Conservation (phyloP, 2,797 vertebrate species). For the Trachops cirrhosus region DNA sequence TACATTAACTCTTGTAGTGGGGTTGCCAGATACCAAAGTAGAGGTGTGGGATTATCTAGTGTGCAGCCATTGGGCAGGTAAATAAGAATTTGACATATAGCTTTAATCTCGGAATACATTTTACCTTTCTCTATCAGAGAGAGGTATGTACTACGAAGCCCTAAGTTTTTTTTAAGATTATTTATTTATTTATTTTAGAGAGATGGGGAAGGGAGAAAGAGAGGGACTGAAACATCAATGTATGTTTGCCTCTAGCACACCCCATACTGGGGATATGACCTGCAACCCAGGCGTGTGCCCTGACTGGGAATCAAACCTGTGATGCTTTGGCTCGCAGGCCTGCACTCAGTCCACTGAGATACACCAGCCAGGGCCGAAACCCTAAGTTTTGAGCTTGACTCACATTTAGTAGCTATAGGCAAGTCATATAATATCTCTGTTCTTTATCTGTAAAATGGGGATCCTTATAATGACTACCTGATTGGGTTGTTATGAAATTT, state of each 20-base stretch:
- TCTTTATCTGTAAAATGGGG: constrained; percentile 6
- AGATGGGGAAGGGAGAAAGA: no score
- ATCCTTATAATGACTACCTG: constrained; percentile 38
- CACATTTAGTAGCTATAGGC: not conserved
- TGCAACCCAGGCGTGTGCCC: no score
- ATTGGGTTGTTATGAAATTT: constrained; percentile 13
- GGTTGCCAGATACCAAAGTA: not conserved
- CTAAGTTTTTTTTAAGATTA: no score
- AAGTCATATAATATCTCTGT: constrained; percentile 28
- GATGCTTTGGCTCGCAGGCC: no score
- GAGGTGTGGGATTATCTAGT: not conserved
- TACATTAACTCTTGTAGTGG: not conserved
- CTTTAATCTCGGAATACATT: not conserved
- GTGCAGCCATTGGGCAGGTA: not conserved
- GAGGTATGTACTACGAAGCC: not conserved
- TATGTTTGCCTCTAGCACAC: no score
- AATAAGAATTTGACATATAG: not conserved
- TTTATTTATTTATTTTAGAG: no score
- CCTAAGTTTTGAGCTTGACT: constrained; percentile 9
- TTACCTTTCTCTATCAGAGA: not conserved
- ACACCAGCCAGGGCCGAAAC: no score
- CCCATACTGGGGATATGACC: no score
- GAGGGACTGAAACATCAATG: no score
- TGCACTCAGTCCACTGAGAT: no score
- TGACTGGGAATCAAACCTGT: no score